Conservation (phyloP, 2,888 invertebrate genomes). For the Mythimna lalbum region DNA sequence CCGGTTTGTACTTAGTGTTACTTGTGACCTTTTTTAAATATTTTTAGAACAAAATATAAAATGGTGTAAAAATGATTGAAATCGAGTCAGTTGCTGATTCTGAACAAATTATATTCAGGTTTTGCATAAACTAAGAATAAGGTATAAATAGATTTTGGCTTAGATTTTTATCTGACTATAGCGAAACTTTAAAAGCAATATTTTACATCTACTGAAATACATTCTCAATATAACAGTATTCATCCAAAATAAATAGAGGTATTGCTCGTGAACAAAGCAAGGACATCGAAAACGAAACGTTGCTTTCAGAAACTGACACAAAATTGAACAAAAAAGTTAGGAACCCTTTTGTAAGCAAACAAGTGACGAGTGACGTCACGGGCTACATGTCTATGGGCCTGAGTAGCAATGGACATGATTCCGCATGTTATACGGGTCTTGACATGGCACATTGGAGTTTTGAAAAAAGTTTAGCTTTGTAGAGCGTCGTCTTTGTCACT, state of each 20-base stretch:
- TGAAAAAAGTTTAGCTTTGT: neutral
- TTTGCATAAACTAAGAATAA: no score
- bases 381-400: neutral
- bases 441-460: neutral
- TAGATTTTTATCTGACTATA: no score
- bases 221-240: neutral
- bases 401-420: neutral
- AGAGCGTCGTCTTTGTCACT: neutral
- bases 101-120: no score
- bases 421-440: neutral
- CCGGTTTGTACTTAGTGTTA: no score
- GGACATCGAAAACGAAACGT: neutral
- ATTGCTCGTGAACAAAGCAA: neutral
- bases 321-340: constrained; percentile 34
- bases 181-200: no score
- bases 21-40: no score
- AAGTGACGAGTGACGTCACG: constrained; percentile 39
- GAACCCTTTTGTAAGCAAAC: constrained; percentile 33
- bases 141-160: no score
- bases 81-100: no score
- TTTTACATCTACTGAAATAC: neutral
- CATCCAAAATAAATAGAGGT: no score
- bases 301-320: constrained; percentile 27
- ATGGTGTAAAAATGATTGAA: no score
- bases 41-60: no score